Evolutionary conservation across 2,888 invertebrate genomes (phyloP), one percentile per base, ranked within the genome.

Genomic region (Theristus sp.): DNA sequence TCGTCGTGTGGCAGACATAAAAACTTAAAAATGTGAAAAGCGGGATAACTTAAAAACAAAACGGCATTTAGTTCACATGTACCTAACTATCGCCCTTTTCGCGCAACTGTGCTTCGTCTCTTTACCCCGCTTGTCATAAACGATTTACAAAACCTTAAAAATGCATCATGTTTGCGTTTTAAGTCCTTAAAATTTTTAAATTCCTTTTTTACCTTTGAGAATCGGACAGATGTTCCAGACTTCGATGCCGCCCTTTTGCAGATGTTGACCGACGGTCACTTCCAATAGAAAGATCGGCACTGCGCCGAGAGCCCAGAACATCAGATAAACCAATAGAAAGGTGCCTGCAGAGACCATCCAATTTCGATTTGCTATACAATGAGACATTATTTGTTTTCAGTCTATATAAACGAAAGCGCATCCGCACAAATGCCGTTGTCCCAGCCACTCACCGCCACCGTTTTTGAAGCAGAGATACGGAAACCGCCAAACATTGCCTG

Each of bases 191-290:
- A n/a, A n/a, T n/a, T n/a, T n/a, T n/a, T n/a, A n/a, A n/a, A n/a
- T n/a, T n/a, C n/a, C n/a, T n/a, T n/a, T n/a, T n/a, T n/a, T 26
- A 60, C 61, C 61, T 57, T 58, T 61, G 54, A 64, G 63, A 29
- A 64, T 55, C 2, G 64, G 64, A 31, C 64, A 64, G 1, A 63
- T 55, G 25, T 66, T 67, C 73, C 73, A 73, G 67, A 73, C 71
- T 54, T 70, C 70, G 68, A 73, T 71, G 6, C 73, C 71, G 25
- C 73, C 73, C 60, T 65, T 64, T 57, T 72, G 71, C 1, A 73
- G 66, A 62, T 71, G 71, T 61, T 73, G 73, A 20, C 73, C 73
- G 55, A 71, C 68, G 3, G 73, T 67, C n/a, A 73, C 70, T 63
- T 68, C 70, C 66, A 68, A 65, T 2, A 68, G 62, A 64, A 73